A percentile compares a stretch with the other conserved stretches of the same genome.
These are phyloP conservation scores for Silurus lanzhouensis DNA, from an alignment of 2,797 vertebrate genomes.

Conservation along the genomic window DNA sequence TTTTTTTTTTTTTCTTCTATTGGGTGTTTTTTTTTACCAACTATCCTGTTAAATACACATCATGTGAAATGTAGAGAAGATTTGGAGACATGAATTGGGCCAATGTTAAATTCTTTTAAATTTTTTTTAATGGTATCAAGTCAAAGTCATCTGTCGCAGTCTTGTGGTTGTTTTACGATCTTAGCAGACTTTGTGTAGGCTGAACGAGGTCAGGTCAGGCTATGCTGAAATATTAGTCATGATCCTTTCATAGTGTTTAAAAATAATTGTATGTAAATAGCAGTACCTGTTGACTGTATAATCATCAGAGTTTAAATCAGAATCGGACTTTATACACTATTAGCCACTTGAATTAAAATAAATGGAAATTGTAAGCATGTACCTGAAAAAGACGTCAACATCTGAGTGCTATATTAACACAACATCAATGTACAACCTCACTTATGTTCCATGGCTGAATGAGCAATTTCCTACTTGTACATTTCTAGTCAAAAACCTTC, in stretches of 20 bases:
- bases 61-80: slow-evolving; percentile 32
- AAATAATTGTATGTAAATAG: neutral
- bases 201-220: slow-evolving; percentile 3
- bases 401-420: too few relatives aligned
- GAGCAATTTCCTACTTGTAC: too few relatives aligned
- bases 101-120: slow-evolving; percentile 45
- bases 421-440: too few relatives aligned
- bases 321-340: neutral
- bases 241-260: slow-evolving; percentile 36
- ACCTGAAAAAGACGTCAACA: too few relatives aligned
- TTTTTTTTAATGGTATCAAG: neutral
- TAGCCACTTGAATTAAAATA: too few relatives aligned
- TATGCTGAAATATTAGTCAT: slow-evolving; percentile 14
- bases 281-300: neutral
- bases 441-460: too few relatives aligned
- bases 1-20: neutral
- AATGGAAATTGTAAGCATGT: too few relatives aligned
- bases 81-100: slow-evolving; percentile 48
- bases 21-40: slow-evolving; percentile 31
- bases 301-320: neutral
- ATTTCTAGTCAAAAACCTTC: too few relatives aligned
- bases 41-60: slow-evolving; percentile 20
- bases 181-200: slow-evolving; percentile 24
- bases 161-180: slow-evolving; percentile 39
- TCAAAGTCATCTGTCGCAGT: slow-evolving; percentile 42